Evolutionary conservation across 2,888 invertebrate genomes (phyloP).

Genomic region (Synanthedon formicaeformis): DNA sequence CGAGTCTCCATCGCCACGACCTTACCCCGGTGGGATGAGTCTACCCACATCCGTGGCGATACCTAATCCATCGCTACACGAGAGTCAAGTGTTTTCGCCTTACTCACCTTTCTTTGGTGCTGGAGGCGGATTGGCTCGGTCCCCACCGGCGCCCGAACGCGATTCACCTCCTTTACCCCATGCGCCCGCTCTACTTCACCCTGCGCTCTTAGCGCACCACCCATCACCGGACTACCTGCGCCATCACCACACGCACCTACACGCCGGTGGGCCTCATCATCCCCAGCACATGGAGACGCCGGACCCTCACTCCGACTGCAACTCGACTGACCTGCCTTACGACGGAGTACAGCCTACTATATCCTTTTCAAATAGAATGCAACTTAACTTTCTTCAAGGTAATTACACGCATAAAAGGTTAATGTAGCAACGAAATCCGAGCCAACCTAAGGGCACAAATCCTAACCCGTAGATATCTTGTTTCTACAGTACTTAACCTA

Average conservation of each 20-base stretch:
- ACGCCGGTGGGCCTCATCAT: conserved; percentile 78
- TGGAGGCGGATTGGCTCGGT: conserved; percentile 61
- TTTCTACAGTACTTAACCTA: conserved; percentile 70
- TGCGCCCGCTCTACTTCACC: conserved; percentile 87
- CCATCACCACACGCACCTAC: conserved; percentile 81
- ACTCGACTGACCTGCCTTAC: conserved; percentile 90
- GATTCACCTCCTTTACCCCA: conserved; percentile 89
- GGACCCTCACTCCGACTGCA: conserved; percentile 90
- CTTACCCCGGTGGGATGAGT: conserved; percentile 87
- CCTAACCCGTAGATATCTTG: conserved; percentile 60
- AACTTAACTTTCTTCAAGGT: neutral
- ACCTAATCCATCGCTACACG: conserved; percentile 94
- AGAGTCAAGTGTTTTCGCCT: conserved; percentile 92
- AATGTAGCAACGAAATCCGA: conserved; percentile 20
- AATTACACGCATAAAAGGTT: conserved; percentile 2
- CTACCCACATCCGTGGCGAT: conserved; percentile 96
- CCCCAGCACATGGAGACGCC: conserved; percentile 87
- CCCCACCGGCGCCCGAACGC: conserved; percentile 75
- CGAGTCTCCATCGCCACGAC: conserved; percentile 81
- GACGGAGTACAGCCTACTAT: conserved; percentile 95
- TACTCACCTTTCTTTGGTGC: conserved; percentile 90
- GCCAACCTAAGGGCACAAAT: conserved; percentile 22
- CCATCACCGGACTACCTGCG: conserved; percentile 83
- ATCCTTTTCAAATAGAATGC: conserved; percentile 79
- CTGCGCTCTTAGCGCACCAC: conserved; percentile 86